These are phyloP conservation scores for Cremastinae sp. DNA, from an alignment of 2,888 invertebrate species.

Conservation along the genomic window DNA sequence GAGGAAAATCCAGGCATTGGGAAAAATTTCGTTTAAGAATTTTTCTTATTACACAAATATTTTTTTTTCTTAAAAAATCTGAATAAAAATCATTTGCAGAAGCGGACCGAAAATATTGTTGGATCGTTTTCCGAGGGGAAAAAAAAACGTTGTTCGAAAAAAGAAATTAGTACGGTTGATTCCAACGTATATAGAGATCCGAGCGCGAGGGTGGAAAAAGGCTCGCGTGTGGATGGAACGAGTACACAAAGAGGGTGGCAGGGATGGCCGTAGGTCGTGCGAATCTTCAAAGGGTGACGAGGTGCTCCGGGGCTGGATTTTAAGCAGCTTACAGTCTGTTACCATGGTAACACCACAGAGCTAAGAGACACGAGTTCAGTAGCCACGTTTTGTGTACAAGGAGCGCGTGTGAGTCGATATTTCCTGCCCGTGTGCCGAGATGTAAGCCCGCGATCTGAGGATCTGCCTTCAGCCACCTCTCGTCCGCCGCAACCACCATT, in stretches of 20 bases:
- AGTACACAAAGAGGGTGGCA: conserved; percentile 35
- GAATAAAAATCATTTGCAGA: no score
- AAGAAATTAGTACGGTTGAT: conserved; percentile 13
- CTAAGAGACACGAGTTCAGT: conserved; percentile 74
- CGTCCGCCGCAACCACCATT: conserved; percentile 51
- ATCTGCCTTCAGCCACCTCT: conserved; percentile 4
- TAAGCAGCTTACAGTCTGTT: conserved; percentile 80
- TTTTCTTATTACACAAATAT: neutral
- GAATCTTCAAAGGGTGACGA: conserved; percentile 57
- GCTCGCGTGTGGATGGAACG: conserved; percentile 42
- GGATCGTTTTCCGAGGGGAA: no score
- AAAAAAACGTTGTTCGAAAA: neutral
- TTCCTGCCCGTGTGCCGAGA: neutral
- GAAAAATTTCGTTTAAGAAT: neutral
- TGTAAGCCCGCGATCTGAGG: conserved; percentile 14
- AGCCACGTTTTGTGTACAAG: conserved; percentile 37
- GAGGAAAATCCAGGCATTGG: neutral
- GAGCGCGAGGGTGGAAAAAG: conserved; percentile 28
- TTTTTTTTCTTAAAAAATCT: no score
- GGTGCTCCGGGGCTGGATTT: conserved; percentile 72
- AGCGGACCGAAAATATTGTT: no score
- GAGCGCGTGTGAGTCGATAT: neutral
- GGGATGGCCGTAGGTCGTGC: conserved; percentile 51
- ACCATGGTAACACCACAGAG: conserved; percentile 78
- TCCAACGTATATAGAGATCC: neutral